A percentile compares a stretch with the other conserved stretches of the same genome.
These are phyloP conservation scores for Drosophila siamana DNA, from an alignment of 2,888 invertebrate genomes.

Conservation along the genomic window DNA sequence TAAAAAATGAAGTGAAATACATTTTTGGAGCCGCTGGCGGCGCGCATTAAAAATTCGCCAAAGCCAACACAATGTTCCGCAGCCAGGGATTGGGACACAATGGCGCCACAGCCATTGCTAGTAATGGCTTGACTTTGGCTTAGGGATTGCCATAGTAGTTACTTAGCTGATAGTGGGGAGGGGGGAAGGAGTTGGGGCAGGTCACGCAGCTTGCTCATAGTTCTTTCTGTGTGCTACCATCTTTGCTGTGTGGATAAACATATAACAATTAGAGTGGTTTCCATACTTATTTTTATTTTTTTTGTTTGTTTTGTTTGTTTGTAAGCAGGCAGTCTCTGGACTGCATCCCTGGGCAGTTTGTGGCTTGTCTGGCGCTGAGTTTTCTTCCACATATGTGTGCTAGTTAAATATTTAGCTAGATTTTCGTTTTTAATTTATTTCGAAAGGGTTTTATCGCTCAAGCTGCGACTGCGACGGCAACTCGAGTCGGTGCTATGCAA, in stretches of 20 bases:
- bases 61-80: constrained; percentile 53
- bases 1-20: constrained; percentile 79
- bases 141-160: neutral
- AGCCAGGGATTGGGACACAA: constrained; percentile 54
- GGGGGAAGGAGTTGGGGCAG: constrained; percentile 33
- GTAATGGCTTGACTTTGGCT: constrained; percentile 7
- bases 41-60: constrained; percentile 70
- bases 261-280: constrained; percentile 73
- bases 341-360: constrained; percentile 31
- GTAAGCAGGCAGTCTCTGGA: constrained; percentile 18
- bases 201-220: constrained; percentile 44
- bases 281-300: constrained; percentile 1
- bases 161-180: neutral
- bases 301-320: no score
- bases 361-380: constrained; percentile 2
- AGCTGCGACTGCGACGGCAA: constrained; percentile 12
- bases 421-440: constrained; percentile 71
- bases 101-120: constrained; percentile 41
- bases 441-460: constrained; percentile 53
- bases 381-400: constrained; percentile 24
- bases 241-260: constrained; percentile 69
- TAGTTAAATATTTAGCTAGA: constrained; percentile 72
- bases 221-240: constrained; percentile 33
- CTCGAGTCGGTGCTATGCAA: constrained; percentile 57
- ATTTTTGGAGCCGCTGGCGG: constrained; percentile 61